A percentile compares a stretch with the other conserved stretches of the same genome.
Evolutionary conservation across 2,888 invertebrate genomes (phyloP).

Genomic region (Yponomeuta malinellus): DNA sequence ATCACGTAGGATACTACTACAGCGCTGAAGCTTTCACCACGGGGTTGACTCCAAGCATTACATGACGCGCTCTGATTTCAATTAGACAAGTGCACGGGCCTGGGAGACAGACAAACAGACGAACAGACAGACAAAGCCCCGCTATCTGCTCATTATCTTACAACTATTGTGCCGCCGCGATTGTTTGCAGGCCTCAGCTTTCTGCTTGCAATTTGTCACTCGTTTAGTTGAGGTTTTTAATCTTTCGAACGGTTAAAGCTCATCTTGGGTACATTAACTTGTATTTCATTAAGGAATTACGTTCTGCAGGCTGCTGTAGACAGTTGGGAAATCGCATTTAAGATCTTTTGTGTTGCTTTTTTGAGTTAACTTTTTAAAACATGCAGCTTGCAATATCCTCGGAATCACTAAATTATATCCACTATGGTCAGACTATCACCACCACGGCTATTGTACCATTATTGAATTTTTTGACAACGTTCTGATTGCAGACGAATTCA

Average conservation of each 20-base stretch:
- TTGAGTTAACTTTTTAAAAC: not conserved
- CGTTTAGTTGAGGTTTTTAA: constrained; percentile 1
- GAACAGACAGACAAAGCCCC: constrained; percentile 2
- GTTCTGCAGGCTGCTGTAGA: not conserved
- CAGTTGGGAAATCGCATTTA: not conserved
- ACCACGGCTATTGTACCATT: too few relatives aligned
- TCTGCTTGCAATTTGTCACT: not conserved
- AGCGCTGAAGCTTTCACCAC: not conserved
- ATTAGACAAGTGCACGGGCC: constrained; percentile 9
- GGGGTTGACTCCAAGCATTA: not conserved
- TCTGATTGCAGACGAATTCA: too few relatives aligned
- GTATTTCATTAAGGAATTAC: not conserved
- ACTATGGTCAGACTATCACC: too few relatives aligned
- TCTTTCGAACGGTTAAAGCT: not conserved
- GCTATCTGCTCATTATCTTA: constrained; percentile 13
- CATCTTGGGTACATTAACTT: not conserved
- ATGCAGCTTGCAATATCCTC: not conserved
- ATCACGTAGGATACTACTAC: not conserved
- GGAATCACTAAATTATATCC: too few relatives aligned
- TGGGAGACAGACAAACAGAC: constrained; percentile 7
- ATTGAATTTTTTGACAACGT: too few relatives aligned
- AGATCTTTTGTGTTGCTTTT: not conserved
- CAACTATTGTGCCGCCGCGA: constrained; percentile 2
- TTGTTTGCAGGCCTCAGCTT: not conserved
- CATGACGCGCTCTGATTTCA: constrained; percentile 6